Evolutionary conservation across 2,888 invertebrate species (phyloP).

Genomic region (Panzeria rudis): DNA sequence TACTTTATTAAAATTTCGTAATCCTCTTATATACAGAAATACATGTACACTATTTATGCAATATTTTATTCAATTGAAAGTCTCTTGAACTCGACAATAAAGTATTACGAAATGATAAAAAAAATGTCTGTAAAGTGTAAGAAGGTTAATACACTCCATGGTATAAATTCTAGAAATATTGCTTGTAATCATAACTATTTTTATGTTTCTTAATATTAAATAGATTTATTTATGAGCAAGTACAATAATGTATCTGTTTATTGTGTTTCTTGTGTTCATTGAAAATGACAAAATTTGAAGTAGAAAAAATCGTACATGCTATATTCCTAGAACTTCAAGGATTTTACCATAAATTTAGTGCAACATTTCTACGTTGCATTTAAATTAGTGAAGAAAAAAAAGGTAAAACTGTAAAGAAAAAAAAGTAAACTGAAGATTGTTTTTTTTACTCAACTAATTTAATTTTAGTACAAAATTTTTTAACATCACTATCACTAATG

Average conservation of each 20-base stretch:
- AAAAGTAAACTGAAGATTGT: no score
- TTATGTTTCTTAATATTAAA: neutral
- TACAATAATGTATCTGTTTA: neutral
- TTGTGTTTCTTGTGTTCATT: constrained; percentile 16
- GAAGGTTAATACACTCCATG: constrained; percentile 29
- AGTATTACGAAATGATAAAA: constrained; percentile 1
- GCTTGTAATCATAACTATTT: neutral
- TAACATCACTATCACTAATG: no score
- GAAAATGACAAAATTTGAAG: constrained; percentile 12
- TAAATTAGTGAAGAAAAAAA: no score
- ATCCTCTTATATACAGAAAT: constrained; percentile 41
- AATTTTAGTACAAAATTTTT: no score
- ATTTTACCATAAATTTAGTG: no score
- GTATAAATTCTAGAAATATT: neutral
- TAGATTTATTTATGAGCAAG: neutral
- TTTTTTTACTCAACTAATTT: no score
- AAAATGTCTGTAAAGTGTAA: constrained; percentile 1
- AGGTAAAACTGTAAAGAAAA: no score
- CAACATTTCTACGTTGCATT: no score
- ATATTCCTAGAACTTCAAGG: no score
- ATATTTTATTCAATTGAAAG: constrained; percentile 53
- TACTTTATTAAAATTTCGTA: constrained; percentile 43
- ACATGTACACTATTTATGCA: neutral
- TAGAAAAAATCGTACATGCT: no score
- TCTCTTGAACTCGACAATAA: constrained; percentile 54